Conservation (phyloP, 1,140 invertebrate genomes). For the Monochamus saltuarius region DNA sequence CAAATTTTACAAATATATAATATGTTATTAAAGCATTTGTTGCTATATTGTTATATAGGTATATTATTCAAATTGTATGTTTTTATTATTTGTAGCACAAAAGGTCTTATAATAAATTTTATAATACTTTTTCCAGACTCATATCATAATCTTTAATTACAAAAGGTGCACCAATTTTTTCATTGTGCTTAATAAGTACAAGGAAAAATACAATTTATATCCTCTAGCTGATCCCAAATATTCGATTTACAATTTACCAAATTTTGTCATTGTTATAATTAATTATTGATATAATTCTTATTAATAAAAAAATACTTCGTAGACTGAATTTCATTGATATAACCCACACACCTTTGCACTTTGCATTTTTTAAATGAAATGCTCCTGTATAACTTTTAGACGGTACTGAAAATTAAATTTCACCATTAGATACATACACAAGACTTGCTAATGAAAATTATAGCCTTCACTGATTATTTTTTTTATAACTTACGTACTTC, state of each 20-base stretch:
- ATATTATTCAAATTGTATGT: slow-evolving; percentile 23
- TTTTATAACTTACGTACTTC: no score
- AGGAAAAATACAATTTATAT: slow-evolving; percentile 29
- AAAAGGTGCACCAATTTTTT: slow-evolving; percentile 20
- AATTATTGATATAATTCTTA: slow-evolving; percentile 46
- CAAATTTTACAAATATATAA: slow-evolving; percentile 33
- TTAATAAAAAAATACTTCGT: slow-evolving; percentile 39
- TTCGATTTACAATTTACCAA: slow-evolving; percentile 33
- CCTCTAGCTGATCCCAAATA: slow-evolving; percentile 41
- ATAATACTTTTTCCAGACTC: slow-evolving; percentile 24
- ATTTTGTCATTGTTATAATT: slow-evolving; percentile 48
- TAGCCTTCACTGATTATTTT: no score
- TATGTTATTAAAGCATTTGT: slow-evolving; percentile 41
- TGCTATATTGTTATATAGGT: slow-evolving; percentile 45
- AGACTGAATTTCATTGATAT: slow-evolving; percentile 10
- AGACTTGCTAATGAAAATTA: no score
- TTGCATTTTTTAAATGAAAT: no score
- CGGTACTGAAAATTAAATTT: no score
- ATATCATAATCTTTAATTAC: slow-evolving; percentile 30
- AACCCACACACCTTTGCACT: no score
- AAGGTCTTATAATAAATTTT: slow-evolving; percentile 11
- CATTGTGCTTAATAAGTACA: slow-evolving; percentile 13
- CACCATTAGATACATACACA: no score
- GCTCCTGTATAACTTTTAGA: no score
- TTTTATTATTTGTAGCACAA: not conserved